A percentile compares a stretch with the other conserved stretches of the same genome.
These are phyloP conservation scores for Gulo gulo DNA, from an alignment of 2,113 vertebrate species.

Conservation along the genomic window DNA sequence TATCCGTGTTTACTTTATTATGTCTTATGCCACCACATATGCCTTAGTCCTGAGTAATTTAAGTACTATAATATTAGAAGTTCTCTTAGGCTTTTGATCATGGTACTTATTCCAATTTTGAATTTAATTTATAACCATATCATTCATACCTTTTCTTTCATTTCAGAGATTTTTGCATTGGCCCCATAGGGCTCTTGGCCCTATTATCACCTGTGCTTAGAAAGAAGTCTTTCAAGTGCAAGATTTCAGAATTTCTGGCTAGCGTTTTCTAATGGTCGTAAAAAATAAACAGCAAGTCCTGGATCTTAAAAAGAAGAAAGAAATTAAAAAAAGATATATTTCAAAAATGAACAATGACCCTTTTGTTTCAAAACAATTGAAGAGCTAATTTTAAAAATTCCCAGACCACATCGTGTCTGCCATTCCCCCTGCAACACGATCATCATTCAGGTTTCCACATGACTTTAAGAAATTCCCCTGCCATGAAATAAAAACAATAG, in stretches of 20 bases:
- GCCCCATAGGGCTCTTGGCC: background rate
- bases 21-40: background rate
- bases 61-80: background rate
- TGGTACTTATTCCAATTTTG: background rate
- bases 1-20: background rate
- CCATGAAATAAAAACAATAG: background rate
- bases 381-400: background rate
- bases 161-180: background rate
- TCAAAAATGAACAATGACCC: slow-evolving; percentile 32
- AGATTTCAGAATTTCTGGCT: slow-evolving; percentile 40
- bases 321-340: background rate
- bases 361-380: slow-evolving; percentile 47
- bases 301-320: slow-evolving; percentile 51
- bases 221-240: slow-evolving; percentile 15
- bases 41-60: background rate
- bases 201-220: background rate
- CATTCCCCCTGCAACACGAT: background rate
- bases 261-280: slow-evolving; percentile 34
- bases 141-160: background rate
- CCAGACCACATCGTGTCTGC: background rate
- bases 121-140: slow-evolving; percentile 14
- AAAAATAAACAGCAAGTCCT: slow-evolving; percentile 48
- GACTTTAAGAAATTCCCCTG: background rate
- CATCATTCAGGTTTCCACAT: slow-evolving; percentile 18
- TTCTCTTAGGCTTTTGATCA: background rate